These are phyloP conservation scores for Ornithoptera priamus DNA, from an alignment of 2,888 invertebrate genomes.

Conservation along the genomic window DNA sequence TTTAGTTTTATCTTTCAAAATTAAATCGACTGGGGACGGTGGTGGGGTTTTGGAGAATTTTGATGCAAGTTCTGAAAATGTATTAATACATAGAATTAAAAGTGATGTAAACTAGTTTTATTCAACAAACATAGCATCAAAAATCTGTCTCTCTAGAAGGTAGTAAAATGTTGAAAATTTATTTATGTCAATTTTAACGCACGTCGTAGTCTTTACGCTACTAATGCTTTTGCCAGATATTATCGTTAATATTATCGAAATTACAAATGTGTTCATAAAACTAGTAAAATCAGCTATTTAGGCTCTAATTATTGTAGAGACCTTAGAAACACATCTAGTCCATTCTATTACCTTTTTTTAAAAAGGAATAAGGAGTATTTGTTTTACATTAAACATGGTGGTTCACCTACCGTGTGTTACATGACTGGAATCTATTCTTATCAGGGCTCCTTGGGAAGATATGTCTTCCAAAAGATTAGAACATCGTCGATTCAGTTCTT, in stretches of 20 bases:
- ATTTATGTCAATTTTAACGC: too few relatives aligned
- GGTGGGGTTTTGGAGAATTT: constrained; percentile 85
- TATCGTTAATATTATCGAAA: too few relatives aligned
- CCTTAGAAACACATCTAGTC: not conserved
- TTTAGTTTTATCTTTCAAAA: constrained; percentile 74
- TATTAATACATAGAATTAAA: not conserved
- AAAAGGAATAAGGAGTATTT: not conserved
- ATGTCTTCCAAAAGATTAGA: constrained; percentile 76
- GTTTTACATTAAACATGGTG: not conserved
- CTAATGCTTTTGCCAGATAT: too few relatives aligned
- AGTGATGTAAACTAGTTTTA: not conserved
- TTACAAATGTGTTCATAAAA: too few relatives aligned
- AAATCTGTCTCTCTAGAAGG: too few relatives aligned
- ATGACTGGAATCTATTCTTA: constrained; percentile 73
- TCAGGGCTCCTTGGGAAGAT: constrained; percentile 69
- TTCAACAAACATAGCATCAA: too few relatives aligned
- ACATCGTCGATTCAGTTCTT: constrained; percentile 73
- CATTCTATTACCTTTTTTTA: not conserved
- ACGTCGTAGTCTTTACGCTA: too few relatives aligned
- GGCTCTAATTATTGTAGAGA: too few relatives aligned
- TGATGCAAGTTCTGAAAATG: constrained; percentile 80
- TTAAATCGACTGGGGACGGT: constrained; percentile 85
- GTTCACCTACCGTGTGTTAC: constrained; percentile 66
- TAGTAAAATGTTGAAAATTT: too few relatives aligned
- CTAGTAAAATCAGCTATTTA: too few relatives aligned